Evolutionary conservation across 2,113 vertebrate genomes (phyloP), one percentile per base, ranked within the genome.

Genomic region (Peromyscus leucopus): DNA sequence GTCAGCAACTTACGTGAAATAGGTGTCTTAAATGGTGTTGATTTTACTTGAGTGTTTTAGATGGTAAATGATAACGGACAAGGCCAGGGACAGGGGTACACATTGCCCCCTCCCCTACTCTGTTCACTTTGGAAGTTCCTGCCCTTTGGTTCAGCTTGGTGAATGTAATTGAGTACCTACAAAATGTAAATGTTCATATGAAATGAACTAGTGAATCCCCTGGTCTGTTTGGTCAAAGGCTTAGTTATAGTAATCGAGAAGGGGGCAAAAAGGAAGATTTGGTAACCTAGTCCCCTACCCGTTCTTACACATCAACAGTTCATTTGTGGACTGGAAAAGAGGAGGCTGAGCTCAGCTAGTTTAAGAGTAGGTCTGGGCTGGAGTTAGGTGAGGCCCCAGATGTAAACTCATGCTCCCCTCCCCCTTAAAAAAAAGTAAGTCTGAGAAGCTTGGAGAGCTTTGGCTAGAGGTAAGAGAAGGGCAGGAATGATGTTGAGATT

Each of bases 1-100:
- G 82, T 88, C n/a, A 93, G 93, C 63, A 97, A 48, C 71, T 89
- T 31, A 71, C 80, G 89, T 80, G 59, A 87, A 91, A 48, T 91
- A 86, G 39, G 78, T 89, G 61, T 33, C 76, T 87, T 76, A 76
- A 84, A 90, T 69, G 92, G 39, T 86, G 78, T 31, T 65, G 84
- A 55, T 48, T 94, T 96, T 95, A 78, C 61, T 46, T 71, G 10
- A 28, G 42, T 90, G 75, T 93, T 86, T 91, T 28, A 74, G 31
- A 76, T 65, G 67, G 31, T 33, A 51, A 71, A 10, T 90, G 69
- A 87, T 78, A 83, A n/a, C 76, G 28, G 74, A 51, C 46, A 79
- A 36, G n/a, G 36, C 39, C 15, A 75, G 76, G 65, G 51, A 65
- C 17, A 80, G 57, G 91, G 57, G 4, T 76, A 21, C 59, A 71